Conservation (phyloP, 92 coral and sea anemone genomes). For the Epizoanthus fatuus region DNA sequence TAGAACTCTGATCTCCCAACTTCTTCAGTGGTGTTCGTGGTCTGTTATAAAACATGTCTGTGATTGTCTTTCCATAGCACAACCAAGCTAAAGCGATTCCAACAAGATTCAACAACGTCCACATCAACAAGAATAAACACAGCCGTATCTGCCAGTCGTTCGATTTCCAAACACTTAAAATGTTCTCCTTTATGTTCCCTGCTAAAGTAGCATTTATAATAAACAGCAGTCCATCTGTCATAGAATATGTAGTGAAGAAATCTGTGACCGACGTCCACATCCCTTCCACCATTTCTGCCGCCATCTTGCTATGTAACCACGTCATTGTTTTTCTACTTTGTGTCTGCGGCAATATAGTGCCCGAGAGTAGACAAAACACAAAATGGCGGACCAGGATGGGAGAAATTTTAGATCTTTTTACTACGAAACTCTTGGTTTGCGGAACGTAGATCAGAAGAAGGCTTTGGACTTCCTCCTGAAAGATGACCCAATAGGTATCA, state of each 20-base stretch:
- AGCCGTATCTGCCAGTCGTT: slow-evolving; percentile 98
- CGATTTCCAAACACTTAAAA: slow-evolving; percentile 60
- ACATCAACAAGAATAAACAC: slow-evolving; percentile 77
- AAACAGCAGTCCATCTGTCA: neutral
- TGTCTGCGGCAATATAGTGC: no score
- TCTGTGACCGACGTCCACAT: neutral
- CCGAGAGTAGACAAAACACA: neutral
- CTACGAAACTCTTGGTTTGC: slow-evolving; percentile 92
- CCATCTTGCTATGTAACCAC: slow-evolving; percentile 42
- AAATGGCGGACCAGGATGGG: slow-evolving; percentile 90
- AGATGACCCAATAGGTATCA: slow-evolving; percentile 91
- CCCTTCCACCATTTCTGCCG: slow-evolving; percentile 3
- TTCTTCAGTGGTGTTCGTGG: slow-evolving; percentile 72
- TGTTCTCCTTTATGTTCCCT: slow-evolving; percentile 38
- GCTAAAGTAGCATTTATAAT: slow-evolving; percentile 1
- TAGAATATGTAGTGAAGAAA: neutral
- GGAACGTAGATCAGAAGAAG: slow-evolving; percentile 96
- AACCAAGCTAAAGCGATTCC: slow-evolving; percentile 91
- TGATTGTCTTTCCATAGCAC: slow-evolving; percentile 78
- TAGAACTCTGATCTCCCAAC: slow-evolving; percentile 20
- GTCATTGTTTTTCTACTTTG: neutral
- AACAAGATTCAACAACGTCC: slow-evolving; percentile 84
- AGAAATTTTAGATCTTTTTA: slow-evolving; percentile 95
- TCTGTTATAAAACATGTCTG: slow-evolving; percentile 86
- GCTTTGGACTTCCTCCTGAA: slow-evolving; percentile 93